A percentile compares a stretch with the other conserved stretches of the same genome.
Evolutionary conservation across 2,888 invertebrate species (phyloP).

Genomic region (Dysmachus trigonus): DNA sequence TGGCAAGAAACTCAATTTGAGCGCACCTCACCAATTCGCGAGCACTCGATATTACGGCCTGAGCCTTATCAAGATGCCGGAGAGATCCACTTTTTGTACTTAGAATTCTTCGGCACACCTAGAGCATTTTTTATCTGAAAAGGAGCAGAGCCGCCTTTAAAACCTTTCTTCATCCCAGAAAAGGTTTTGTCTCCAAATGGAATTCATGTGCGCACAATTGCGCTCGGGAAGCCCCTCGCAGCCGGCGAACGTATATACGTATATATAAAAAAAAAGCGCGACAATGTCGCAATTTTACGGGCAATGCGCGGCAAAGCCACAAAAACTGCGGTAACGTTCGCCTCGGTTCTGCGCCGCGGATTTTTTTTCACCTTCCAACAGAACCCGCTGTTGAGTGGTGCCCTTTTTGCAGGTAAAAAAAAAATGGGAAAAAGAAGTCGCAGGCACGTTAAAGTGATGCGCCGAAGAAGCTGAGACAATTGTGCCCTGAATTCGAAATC

Average conservation of each 20-base stretch:
- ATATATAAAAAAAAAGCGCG: conserved; percentile 13
- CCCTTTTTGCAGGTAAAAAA: background rate
- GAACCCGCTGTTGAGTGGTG: background rate
- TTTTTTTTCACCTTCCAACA: background rate
- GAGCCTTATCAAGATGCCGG: conserved; percentile 31
- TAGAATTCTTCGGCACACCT: conserved; percentile 34
- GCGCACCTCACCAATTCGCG: background rate
- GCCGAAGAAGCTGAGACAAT: conserved; percentile 25
- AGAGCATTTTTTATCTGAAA: conserved; percentile 34
- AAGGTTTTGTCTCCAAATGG: conserved; percentile 27
- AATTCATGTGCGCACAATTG: conserved; percentile 36
- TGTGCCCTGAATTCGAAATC: conserved; percentile 40
- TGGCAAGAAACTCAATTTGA: conserved; percentile 6
- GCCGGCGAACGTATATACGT: background rate
- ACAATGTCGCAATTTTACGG: conserved; percentile 42
- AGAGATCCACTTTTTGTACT: conserved; percentile 38
- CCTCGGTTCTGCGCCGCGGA: background rate
- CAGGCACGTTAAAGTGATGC: conserved; percentile 1
- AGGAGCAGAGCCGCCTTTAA: background rate
- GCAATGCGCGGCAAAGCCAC: conserved; percentile 11
- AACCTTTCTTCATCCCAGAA: conserved; percentile 19
- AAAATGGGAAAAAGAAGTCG: background rate
- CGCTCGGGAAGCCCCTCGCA: background rate
- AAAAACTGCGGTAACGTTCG: conserved; percentile 31
- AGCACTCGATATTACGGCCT: background rate